Percentiles rank a stretch among this genome's conserved stretches.
Conservation (phyloP, 2,113 vertebrate species). For the Triplophysa dalaica region DNA sequence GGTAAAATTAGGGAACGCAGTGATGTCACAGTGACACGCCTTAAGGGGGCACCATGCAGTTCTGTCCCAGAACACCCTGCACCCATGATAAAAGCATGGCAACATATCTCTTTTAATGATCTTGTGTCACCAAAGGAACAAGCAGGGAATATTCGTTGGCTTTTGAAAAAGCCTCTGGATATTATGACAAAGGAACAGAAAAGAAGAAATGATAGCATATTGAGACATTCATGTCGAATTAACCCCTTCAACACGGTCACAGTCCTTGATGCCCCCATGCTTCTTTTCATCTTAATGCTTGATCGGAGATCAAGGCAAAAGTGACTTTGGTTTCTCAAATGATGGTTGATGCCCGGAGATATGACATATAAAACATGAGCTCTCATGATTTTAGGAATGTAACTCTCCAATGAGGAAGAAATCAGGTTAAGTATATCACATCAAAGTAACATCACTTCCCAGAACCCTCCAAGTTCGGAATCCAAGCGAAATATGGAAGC, state of each 20-base stretch:
- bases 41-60: not conserved
- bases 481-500: not conserved
- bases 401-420: constrained; percentile 30
- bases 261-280: not conserved
- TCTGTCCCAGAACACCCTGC: constrained; percentile 22
- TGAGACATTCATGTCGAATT: not conserved
- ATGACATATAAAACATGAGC: constrained; percentile 38
- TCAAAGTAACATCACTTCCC: constrained; percentile 5
- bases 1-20: not conserved
- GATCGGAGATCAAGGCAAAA: constrained; percentile 35
- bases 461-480: not conserved
- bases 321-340: constrained; percentile 22
- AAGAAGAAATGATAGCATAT: not conserved
- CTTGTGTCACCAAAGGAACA: not conserved
- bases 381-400: constrained; percentile 9
- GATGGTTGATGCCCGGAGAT: constrained; percentile 3
- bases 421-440: constrained; percentile 40
- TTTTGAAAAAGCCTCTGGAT: not conserved
- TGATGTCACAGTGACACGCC: constrained; percentile 18
- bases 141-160: not conserved
- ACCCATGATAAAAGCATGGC: constrained; percentile 4
- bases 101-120: constrained; percentile 4
- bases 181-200: not conserved
- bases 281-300: constrained; percentile 22
- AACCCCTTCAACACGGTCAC: constrained; percentile 13